Base-by-base conservation (phyloP, 2,797 vertebrate species). In the Chelon labrosus region DNA sequence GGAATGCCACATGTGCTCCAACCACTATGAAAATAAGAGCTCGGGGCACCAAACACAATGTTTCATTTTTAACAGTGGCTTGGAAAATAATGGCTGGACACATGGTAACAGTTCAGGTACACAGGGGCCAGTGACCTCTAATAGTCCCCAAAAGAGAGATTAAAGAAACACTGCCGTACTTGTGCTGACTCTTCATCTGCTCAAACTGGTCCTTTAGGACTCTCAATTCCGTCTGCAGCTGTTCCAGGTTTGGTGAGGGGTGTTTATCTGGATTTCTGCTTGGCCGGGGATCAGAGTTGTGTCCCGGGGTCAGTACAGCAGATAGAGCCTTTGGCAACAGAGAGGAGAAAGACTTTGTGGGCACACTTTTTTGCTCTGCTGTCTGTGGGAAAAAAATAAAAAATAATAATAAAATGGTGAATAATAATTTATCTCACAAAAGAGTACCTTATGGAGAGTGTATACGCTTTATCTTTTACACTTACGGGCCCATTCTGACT, bases 151-250 rank as follows among this genome's bases (percentile, higher is more conserved):
- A 44, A 59, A 38, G n/a, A 12, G 0, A 14, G 12, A 44, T 35
- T 8, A 12, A 3, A 37, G 2, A 4, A 46, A 57, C 3, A 50
- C 38, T 54, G n/a, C 3, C 85, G 0, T 89, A 99, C 98, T 99
- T 99, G 86, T 99, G 98, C 89, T 98, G 98, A 86, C 93, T 95
- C 94, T 97, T 99, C 95, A 99, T 97, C 55, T 93, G 95, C 86
- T 98, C 95, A 51, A 99, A 95, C 82, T 97, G 96, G 64, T 90
- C 95, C 90, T 94, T 95, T 78, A 99, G 94, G 70, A 96, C 96
- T 19, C 91, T 94, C 81, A 99, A 93, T 88, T 99, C 97, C 1
- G 89, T 91, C 87, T 94, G 95, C 70, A 99, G 93, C 62, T 96
- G 95, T 68, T 97, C 95, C 90, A 99, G 73, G 20, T 93, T 91